These are phyloP conservation scores for Suricata suricatta DNA, from an alignment of 2,113 vertebrate genomes.

Conservation along the genomic window DNA sequence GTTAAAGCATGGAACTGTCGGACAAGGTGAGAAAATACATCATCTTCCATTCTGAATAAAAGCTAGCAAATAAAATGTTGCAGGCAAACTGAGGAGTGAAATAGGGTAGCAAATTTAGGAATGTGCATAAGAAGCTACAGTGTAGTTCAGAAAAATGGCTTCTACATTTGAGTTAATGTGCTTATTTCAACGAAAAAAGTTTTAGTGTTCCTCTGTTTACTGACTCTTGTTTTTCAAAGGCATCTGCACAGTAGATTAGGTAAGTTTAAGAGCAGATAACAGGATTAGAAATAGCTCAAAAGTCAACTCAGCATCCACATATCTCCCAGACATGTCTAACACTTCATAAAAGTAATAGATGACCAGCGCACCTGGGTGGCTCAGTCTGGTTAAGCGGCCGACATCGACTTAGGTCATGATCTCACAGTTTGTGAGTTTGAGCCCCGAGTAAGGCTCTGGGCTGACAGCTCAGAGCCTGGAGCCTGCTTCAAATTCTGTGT, in stretches of 20 bases:
- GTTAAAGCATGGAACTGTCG: background rate
- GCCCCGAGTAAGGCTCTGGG: no score
- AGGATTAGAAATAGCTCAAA: background rate
- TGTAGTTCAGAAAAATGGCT: background rate
- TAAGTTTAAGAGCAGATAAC: background rate
- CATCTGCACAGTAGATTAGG: background rate
- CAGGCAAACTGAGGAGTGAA: background rate
- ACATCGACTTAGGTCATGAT: no score
- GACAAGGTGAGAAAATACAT: slow-evolving; percentile 44
- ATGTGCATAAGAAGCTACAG: background rate
- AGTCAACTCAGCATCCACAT: background rate
- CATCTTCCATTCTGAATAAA: slow-evolving; percentile 52
- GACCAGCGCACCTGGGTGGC: background rate
- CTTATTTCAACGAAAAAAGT: slow-evolving; percentile 41
- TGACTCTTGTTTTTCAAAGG: background rate
- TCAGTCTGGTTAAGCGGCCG: no score
- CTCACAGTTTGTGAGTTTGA: no score
- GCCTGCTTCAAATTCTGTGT: no score
- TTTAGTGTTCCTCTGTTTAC: background rate
- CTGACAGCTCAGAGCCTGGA: no score
- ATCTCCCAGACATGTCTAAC: background rate
- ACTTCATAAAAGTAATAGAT: background rate
- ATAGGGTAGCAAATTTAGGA: background rate
- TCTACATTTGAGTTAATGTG: background rate
- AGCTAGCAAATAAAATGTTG: slow-evolving; percentile 41